phyloP scores from a whole-genome alignment of 2,113 vertebrate species.

The Sylvia atricapilla region DNA sequence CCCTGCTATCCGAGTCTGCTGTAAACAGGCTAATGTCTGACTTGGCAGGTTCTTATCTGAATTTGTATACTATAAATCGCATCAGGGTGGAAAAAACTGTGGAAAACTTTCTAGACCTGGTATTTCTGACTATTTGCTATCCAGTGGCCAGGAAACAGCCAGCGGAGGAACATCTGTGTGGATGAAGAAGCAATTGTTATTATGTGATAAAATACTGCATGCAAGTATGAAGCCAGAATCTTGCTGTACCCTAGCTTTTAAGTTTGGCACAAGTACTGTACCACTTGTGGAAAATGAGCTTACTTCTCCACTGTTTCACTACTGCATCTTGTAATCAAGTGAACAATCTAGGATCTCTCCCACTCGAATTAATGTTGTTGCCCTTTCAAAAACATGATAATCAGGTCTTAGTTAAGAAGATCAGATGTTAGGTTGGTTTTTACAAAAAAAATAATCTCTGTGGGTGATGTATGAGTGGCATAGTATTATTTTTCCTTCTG shows the following conservation, averaged over 20 bases:
- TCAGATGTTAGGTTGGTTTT: background rate
- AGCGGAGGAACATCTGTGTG: background rate
- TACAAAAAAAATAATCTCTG: background rate
- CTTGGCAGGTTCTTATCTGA: background rate
- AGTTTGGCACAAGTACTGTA: background rate
- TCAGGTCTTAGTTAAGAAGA: background rate
- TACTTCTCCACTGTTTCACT: background rate
- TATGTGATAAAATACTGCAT: background rate
- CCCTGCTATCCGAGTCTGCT: background rate
- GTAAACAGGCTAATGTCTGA: background rate
- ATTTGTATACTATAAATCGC: background rate
- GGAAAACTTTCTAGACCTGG: background rate
- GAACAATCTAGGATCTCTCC: background rate
- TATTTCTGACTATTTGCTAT: background rate
- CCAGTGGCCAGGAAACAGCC: background rate
- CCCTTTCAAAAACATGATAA: background rate
- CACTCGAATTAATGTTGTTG: background rate
- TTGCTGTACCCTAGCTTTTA: background rate
- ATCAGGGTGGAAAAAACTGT: background rate
- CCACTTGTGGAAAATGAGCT: background rate
- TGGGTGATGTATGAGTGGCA: background rate
- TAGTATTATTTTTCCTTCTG: background rate
- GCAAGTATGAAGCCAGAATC: background rate
- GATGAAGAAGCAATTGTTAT: background rate
- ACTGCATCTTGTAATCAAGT: background rate